Evolutionary conservation across 2,113 vertebrate genomes (phyloP).

Genomic region (Cynocephalus volans): DNA sequence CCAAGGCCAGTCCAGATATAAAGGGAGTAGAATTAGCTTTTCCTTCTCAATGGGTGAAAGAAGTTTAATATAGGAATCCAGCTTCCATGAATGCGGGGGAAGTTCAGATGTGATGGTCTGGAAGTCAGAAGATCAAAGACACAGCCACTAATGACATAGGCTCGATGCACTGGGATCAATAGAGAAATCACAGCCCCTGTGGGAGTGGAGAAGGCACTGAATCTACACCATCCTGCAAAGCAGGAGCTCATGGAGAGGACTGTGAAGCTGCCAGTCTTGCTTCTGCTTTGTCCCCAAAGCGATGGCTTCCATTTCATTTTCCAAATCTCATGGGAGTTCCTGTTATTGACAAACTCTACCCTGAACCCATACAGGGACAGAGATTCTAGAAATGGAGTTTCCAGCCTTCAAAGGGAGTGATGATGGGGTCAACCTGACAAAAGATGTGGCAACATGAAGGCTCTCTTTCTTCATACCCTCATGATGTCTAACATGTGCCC

Average conservation of each 20-base stretch:
- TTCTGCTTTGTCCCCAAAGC: background rate
- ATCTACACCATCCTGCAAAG: background rate
- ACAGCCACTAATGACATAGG: background rate
- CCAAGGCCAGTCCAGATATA: background rate
- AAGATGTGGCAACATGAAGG: background rate
- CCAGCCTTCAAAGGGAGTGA: background rate
- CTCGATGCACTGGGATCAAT: background rate
- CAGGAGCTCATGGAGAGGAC: background rate
- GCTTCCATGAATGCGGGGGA: background rate
- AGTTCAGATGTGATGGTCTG: background rate
- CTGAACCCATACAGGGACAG: background rate
- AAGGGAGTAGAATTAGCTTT: background rate
- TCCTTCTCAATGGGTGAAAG: background rate
- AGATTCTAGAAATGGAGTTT: background rate
- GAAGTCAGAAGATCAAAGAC: background rate
- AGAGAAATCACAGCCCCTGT: background rate
- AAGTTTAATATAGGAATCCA: background rate
- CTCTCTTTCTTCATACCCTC: background rate
- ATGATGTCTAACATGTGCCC: rapidly evolving
- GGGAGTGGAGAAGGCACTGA: background rate
- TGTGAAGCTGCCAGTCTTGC: background rate
- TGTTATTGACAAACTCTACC: background rate
- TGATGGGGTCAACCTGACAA: background rate
- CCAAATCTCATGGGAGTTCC: background rate
- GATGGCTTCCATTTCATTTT: background rate